A percentile compares a stretch with the other conserved stretches of the same genome.
Conservation (phyloP, 1,140 invertebrate genomes). For the Cecropterus lyciades region DNA sequence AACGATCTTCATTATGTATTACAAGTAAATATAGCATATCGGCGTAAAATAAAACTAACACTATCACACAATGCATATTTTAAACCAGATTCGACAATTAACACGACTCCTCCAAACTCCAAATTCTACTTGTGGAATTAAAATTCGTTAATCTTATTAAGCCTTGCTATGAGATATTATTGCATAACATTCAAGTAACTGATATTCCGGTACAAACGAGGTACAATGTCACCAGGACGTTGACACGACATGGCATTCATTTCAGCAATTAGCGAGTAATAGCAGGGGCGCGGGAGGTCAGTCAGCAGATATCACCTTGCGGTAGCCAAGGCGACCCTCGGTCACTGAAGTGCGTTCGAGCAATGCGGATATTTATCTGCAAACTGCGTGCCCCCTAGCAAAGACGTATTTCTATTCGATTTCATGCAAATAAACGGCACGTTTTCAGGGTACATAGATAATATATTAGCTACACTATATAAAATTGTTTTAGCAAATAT, state of each 20-base stretch:
- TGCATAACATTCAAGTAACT: neutral
- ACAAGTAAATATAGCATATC: too few species aligned
- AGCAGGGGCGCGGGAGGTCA: slow-evolving; percentile 43
- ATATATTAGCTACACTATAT: too few species aligned
- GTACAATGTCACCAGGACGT: slow-evolving; percentile 42
- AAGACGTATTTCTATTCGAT: neutral
- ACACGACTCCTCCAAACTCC: too few species aligned
- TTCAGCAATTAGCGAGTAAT: slow-evolving; percentile 41
- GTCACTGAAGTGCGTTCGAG: slow-evolving; percentile 10
- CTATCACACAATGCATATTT: too few species aligned
- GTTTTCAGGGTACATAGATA: neutral
- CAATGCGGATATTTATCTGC: slow-evolving; percentile 36
- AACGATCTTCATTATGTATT: too few species aligned
- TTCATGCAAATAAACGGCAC: neutral
- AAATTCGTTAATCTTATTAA: too few species aligned
- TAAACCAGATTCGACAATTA: too few species aligned
- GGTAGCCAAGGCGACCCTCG: slow-evolving; percentile 36
- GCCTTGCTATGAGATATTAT: neutral
- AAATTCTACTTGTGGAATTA: too few species aligned
- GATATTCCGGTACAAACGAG: neutral
- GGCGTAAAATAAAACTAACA: too few species aligned
- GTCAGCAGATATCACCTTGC: slow-evolving; percentile 39
- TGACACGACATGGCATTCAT: slow-evolving; percentile 46
- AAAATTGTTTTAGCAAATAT: too few species aligned
- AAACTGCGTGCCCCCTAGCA: neutral